Percentiles rank a stretch among this genome's conserved stretches.
These are phyloP conservation scores for Eilema caniola DNA, from an alignment of 2,888 invertebrate genomes.

Conservation along the genomic window DNA sequence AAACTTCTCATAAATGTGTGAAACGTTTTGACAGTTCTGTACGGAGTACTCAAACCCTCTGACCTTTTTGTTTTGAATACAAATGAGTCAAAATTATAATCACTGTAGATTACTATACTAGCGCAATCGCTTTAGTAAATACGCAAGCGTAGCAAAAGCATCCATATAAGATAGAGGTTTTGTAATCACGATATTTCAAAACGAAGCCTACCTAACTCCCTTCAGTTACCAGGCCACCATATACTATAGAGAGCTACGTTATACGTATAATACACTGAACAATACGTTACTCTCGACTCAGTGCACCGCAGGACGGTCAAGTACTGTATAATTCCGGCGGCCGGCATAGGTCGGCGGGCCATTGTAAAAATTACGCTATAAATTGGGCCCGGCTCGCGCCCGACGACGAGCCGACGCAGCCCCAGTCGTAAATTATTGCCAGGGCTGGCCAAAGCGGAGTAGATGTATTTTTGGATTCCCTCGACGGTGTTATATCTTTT, in stretches of 20 bases:
- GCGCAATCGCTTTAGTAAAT: not conserved
- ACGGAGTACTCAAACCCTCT: not conserved
- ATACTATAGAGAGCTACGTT: slow-evolving; percentile 11
- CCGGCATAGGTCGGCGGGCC: slow-evolving; percentile 63
- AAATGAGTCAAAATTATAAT: not conserved
- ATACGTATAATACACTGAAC: slow-evolving; percentile 16
- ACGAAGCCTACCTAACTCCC: not conserved
- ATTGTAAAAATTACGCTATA: slow-evolving; percentile 83
- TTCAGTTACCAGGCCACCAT: slow-evolving; percentile 23
- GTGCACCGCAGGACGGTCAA: slow-evolving; percentile 38
- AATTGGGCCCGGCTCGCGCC: slow-evolving; percentile 66
- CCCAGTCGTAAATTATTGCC: slow-evolving; percentile 60
- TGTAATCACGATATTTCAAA: slow-evolving; percentile 2
- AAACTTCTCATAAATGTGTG: not conserved
- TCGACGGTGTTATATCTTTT: slow-evolving; percentile 17
- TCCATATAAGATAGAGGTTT: not conserved
- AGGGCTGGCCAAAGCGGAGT: slow-evolving; percentile 47
- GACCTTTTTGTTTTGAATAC: not conserved
- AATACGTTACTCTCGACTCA: slow-evolving; percentile 20
- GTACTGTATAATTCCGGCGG: slow-evolving; percentile 61
- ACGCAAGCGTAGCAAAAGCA: not conserved
- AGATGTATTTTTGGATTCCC: slow-evolving; percentile 17
- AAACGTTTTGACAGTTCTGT: slow-evolving; percentile 3
- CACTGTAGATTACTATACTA: not conserved
- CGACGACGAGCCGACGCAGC: slow-evolving; percentile 61